Percentiles rank a stretch among this genome's conserved stretches.
phyloP scores from a whole-genome alignment of 2,888 invertebrate species.

The Erannis defoliaria region DNA sequence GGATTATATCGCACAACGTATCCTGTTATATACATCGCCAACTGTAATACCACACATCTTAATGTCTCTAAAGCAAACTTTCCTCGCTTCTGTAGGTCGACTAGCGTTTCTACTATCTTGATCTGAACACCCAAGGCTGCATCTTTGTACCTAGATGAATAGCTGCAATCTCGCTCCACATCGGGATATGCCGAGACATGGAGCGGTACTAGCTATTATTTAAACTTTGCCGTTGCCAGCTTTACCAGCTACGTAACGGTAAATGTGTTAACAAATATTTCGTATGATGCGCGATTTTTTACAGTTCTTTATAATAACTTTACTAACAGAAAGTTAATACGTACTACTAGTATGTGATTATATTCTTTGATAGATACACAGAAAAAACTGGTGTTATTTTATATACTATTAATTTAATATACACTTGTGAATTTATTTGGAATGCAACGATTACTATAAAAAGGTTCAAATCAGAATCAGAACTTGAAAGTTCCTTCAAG shows the following conservation, averaged over 20 bases:
- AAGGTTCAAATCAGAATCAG: background rate
- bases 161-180: conserved; percentile 59
- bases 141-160: conserved; percentile 60
- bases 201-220: conserved; percentile 10
- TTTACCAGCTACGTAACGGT: conserved; percentile 16
- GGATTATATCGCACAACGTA: no score
- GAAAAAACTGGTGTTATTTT: no score
- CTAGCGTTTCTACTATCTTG: conserved; percentile 75
- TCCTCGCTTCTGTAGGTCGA: conserved; percentile 66
- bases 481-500: background rate
- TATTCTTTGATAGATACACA: no score
- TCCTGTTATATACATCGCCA: background rate
- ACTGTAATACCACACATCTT: background rate
- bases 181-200: conserved; percentile 43
- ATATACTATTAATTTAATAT: no score
- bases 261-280: conserved; percentile 16
- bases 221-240: background rate
- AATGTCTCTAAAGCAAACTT: background rate
- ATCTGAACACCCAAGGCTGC: conserved; percentile 57
- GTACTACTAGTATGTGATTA: no score
- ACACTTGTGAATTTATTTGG: no score
- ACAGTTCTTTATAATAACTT: background rate
- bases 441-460: no score
- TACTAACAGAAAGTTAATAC: no score
- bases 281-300: conserved; percentile 3